Evolutionary conservation across 2,888 invertebrate genomes (phyloP).

Genomic region (Lapara coniferarum): DNA sequence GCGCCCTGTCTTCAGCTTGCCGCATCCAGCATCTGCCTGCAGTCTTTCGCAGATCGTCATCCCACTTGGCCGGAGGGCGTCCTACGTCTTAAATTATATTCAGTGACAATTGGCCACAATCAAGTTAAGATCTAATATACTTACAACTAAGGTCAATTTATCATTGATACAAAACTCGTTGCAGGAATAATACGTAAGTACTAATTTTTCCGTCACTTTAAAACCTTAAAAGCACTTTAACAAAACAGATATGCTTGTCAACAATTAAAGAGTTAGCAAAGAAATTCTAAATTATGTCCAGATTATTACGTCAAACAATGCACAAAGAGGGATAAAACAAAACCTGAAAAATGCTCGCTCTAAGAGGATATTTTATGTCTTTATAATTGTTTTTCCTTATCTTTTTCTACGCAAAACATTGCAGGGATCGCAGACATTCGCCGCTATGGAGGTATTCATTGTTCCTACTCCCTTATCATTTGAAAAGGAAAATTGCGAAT

Average conservation of each 20-base stretch:
- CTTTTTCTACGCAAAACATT: slow-evolving; percentile 33
- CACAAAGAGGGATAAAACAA: slow-evolving; percentile 34
- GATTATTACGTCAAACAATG: slow-evolving; percentile 15
- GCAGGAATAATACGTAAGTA: no score
- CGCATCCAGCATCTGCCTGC: no score
- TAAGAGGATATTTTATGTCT: slow-evolving; percentile 34
- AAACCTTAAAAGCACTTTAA: background rate
- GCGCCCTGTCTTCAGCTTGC: no score
- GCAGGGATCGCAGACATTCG: slow-evolving; percentile 35
- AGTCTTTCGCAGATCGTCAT: no score
- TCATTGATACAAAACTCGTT: no score
- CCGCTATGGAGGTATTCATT: slow-evolving; percentile 39
- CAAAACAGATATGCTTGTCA: background rate
- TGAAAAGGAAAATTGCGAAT: slow-evolving; percentile 42
- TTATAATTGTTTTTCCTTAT: slow-evolving; percentile 40
- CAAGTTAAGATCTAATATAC: no score
- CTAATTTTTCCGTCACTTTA: background rate
- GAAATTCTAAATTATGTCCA: background rate
- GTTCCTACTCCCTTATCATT: slow-evolving; percentile 32
- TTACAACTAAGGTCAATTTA: no score
- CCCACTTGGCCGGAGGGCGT: no score
- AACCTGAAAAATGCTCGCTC: slow-evolving; percentile 26
- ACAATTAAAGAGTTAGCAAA: background rate
- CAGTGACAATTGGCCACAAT: no score
- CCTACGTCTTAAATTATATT: no score